Base-by-base conservation (phyloP, 2,797 vertebrate species). In the Babyrousa celebensis region DNA sequence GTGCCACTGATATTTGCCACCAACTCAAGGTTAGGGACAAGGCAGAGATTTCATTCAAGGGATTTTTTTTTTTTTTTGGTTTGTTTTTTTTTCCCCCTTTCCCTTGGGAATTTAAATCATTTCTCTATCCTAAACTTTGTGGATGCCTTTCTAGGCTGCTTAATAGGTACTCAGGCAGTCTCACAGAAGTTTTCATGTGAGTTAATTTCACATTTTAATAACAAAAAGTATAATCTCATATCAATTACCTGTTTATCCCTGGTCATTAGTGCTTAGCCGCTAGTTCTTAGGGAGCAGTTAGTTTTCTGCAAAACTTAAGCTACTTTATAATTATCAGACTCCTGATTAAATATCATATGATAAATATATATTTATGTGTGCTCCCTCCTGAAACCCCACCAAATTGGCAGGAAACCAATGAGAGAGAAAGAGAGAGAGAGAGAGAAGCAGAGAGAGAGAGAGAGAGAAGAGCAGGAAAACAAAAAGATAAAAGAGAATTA, bases 401-500 rank as follows among this genome's bases (percentile, higher is more conserved):
- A 89, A 74, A 43, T 75, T 62, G 25, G 32, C 40, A 80, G 74
- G 68, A 92, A 92, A 52, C 9, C 54, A 60, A 36, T 36, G 23
- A 54, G 84, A 40, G 70, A 72, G 15, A 58, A 9, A 29, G 70
- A 52, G 52, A 29, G 21, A 12, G 54, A 23, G 17, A 32, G 18
- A 40, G 14, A 48, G 63, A 68, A 36, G 36, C 36, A 36, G 36
- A 36, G 23, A 54, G 74, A 40, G 23, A 54, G 84, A 40, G 72
- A 54, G 3, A 23, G 6, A 16, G 4, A 62, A 52, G 4, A 62
- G n/a, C 2, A 83, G 32, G n/a, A 68, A 75, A 91, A 95, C 29
- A 87, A 91, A 78, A 83, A 67, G 8, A 67, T 43, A 56, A 79
- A 71, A 92, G 25, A 85, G n/a, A 85, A 88, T 78, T 60, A 68